phyloP scores from a whole-genome alignment of 2,113 vertebrate species.

The Marcusenius ussheri region DNA sequence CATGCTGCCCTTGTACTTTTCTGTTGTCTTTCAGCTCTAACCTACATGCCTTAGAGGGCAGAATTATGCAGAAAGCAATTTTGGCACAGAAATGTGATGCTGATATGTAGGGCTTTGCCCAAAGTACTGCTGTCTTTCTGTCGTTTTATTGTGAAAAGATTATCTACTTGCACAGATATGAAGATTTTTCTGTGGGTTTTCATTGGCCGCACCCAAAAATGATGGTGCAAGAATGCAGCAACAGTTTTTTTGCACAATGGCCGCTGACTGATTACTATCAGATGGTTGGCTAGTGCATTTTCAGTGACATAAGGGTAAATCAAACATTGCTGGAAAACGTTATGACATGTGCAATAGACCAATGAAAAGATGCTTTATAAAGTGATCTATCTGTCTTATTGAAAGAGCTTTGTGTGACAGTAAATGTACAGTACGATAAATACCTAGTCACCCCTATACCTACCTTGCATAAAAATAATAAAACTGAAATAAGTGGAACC shows the following conservation, averaged over 20 bases:
- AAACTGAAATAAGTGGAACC: not conserved
- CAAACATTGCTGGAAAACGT: not conserved
- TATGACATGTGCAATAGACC: not conserved
- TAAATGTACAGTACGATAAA: not conserved
- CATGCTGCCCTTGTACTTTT: not conserved
- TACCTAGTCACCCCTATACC: not conserved
- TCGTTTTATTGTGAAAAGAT: not conserved
- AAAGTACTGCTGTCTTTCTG: not conserved
- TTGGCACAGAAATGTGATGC: not conserved
- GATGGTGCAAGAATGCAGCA: not conserved
- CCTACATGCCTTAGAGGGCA: not conserved
- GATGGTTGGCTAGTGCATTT: not conserved
- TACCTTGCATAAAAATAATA: not conserved
- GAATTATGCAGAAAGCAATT: not conserved
- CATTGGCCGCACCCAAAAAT: not conserved
- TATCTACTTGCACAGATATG: not conserved
- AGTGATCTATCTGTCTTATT: not conserved
- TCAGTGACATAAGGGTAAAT: not conserved
- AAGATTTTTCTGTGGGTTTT: not conserved
- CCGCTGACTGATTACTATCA: not conserved
- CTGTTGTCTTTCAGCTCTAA: not conserved
- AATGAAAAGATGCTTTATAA: not conserved
- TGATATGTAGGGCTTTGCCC: not conserved
- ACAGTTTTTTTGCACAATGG: not conserved
- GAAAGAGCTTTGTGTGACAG: not conserved